Percentiles rank a stretch among this genome's conserved stretches.
Conservation (phyloP, 1,140 invertebrate species). For the Drosophila lini region DNA sequence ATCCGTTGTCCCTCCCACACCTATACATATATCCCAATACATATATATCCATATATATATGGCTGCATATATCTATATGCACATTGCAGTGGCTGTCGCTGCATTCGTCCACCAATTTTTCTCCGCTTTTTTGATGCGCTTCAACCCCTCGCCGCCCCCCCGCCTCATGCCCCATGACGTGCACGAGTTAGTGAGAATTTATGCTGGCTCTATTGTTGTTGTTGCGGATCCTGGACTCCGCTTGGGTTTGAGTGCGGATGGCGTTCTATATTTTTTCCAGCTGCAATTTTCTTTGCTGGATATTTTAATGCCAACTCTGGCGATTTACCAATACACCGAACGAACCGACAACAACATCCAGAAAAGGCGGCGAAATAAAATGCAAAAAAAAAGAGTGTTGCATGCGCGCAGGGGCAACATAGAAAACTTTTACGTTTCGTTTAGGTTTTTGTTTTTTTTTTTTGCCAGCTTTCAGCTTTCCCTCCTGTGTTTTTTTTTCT, state of each 20-base stretch:
- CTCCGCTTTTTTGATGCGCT: constrained; percentile 69
- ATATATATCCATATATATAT: constrained; percentile 18
- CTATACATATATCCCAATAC: constrained; percentile 25
- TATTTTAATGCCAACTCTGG: constrained; percentile 38
- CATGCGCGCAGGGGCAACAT: constrained; percentile 65
- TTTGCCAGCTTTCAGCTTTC: constrained; percentile 24
- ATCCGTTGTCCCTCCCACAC: constrained; percentile 19
- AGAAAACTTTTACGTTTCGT: constrained; percentile 63
- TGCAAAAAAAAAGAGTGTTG: constrained; percentile 60
- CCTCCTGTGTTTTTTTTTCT: constrained; percentile 5
- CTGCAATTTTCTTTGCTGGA: constrained; percentile 41
- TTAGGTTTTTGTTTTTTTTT: constrained; percentile 36
- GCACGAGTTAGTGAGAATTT: constrained; percentile 55
- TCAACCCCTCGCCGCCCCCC: constrained; percentile 1
- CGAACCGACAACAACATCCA: constrained; percentile 14
- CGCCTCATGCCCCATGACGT: not conserved
- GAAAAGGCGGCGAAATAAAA: constrained; percentile 42
- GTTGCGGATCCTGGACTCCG: constrained; percentile 21
- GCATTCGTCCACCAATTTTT: constrained; percentile 56
- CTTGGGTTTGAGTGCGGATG: constrained; percentile 16
- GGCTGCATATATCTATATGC: constrained; percentile 23
- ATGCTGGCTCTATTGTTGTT: constrained; percentile 39
- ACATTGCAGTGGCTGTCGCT: constrained; percentile 29
- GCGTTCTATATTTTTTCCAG: constrained; percentile 53
- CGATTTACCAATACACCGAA: constrained; percentile 34